Base-by-base conservation (phyloP, 2,797 vertebrate genomes). In the Rhinella marina region DNA sequence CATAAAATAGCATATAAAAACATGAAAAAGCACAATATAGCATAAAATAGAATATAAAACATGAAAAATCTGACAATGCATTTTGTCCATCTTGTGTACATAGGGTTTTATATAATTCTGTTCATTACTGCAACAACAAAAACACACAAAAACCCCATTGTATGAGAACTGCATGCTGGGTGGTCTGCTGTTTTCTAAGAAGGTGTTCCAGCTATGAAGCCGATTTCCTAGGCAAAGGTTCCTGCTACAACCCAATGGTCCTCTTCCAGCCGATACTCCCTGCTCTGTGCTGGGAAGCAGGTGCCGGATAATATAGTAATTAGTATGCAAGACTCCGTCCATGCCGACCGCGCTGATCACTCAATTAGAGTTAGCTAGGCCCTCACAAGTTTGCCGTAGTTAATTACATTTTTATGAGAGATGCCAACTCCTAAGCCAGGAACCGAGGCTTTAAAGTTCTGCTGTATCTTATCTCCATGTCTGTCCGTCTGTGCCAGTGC, bases 221-320 rank as follows among this genome's bases (percentile, higher is more conserved):
- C 14, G 48, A 9, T 27, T n/a, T 59, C 25, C 17, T 19, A 41
- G 57, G 25, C 13, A 79, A 27, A 25, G 52, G 7, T 29, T 29
- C 27, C 54, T 61, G 12, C 77, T 29, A 27, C 7, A 25, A 78
- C 0, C 19, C 23, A 77, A n/a, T 54, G 48, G 50, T 50, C 72
- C 41, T 52, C 41, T 16, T 52, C 29, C 72, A 72, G 85, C 32
- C 48, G 54, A n/a, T 72, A 19, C 27, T 91, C 91, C 91, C 77
- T 68, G 75, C 12, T 75, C 73, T 2, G 89, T 85, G 90, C 91
- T 92, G 91, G 73, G 82, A 92, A 94, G 92, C 94, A 94, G 94
- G 94, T 95, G 95, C 90, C 92, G 88, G 92, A 91, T 94, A 94
- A 95, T 95, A 92, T 90, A 85, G 92, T 93, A 93, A 94, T 95